These are phyloP conservation scores for Hirudo medicinalis DNA, from an alignment of 1,140 invertebrate species.

Conservation along the genomic window DNA sequence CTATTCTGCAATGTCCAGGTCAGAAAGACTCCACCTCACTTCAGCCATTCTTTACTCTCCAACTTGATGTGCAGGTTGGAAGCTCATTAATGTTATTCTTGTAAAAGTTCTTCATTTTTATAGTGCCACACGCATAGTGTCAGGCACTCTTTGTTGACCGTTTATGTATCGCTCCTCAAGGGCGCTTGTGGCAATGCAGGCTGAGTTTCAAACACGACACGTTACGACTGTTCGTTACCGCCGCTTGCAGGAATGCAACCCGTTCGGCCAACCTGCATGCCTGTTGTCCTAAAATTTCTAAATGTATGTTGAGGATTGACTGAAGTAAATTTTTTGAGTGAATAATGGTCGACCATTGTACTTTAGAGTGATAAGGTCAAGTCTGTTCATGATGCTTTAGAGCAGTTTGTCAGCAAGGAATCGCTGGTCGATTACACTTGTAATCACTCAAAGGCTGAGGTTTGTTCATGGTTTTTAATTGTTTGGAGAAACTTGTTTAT, in stretches of 20 bases:
- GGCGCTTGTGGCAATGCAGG: too few species aligned
- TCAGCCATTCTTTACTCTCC: slow-evolving; percentile 83
- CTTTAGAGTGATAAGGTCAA: slow-evolving; percentile 55
- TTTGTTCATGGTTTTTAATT: too few species aligned
- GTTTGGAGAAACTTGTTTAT: too few species aligned
- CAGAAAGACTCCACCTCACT: slow-evolving; percentile 58
- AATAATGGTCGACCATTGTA: slow-evolving; percentile 13
- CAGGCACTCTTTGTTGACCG: too few species aligned
- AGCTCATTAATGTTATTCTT: background rate
- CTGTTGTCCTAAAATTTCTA: too few species aligned
- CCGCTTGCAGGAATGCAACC: too few species aligned
- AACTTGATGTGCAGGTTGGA: slow-evolving; percentile 77
- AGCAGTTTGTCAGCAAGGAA: slow-evolving; percentile 66
- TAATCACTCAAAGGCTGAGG: slow-evolving; percentile 61
- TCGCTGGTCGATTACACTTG: slow-evolving; percentile 68
- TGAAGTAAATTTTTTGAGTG: background rate
- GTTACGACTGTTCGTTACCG: too few species aligned
- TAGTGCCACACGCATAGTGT: too few species aligned
- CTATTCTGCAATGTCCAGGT: slow-evolving; percentile 57
- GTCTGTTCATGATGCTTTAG: slow-evolving; percentile 65
- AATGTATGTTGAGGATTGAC: background rate
- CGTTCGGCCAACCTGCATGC: too few species aligned
- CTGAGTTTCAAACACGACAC: too few species aligned
- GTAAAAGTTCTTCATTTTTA: too few species aligned
- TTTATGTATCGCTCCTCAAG: too few species aligned